These are phyloP conservation scores for Xylocopa sonorina DNA, from an alignment of 1,140 invertebrate genomes.

Conservation along the genomic window DNA sequence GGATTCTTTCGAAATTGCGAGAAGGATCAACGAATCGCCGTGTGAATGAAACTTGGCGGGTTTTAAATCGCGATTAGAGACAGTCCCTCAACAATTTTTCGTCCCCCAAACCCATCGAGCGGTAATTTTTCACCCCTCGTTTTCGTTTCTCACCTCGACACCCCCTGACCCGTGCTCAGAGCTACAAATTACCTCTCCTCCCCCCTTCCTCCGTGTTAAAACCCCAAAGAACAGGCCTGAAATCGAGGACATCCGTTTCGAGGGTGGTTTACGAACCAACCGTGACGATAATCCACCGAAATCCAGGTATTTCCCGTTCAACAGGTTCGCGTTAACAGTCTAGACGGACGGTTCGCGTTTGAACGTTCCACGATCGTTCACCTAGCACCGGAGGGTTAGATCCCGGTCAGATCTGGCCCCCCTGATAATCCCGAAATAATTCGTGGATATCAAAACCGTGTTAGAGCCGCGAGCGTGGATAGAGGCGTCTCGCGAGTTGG, in stretches of 20 bases:
- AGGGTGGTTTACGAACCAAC: background rate
- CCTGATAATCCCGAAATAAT: background rate
- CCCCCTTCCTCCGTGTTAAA: background rate
- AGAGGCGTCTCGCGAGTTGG: background rate
- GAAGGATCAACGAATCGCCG: too few species aligned
- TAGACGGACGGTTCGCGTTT: background rate
- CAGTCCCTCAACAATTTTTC: too few species aligned
- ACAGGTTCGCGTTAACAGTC: background rate
- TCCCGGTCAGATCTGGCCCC: background rate
- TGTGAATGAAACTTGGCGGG: too few species aligned
- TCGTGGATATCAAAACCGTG: background rate
- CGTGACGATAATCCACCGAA: slow-evolving; percentile 4
- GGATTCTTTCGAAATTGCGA: background rate
- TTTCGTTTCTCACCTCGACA: too few species aligned
- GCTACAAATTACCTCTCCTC: too few species aligned
- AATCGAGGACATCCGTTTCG: background rate
- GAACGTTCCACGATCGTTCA: background rate
- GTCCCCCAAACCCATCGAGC: too few species aligned
- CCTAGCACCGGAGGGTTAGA: background rate
- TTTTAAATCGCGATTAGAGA: too few species aligned
- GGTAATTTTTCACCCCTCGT: too few species aligned
- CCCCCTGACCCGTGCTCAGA: too few species aligned
- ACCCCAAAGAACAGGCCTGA: background rate
- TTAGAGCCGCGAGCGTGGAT: too few species aligned
- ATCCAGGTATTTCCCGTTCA: background rate